These are phyloP conservation scores for Anguilla rostrata DNA, from an alignment of 2,113 vertebrate genomes.

Conservation along the genomic window DNA sequence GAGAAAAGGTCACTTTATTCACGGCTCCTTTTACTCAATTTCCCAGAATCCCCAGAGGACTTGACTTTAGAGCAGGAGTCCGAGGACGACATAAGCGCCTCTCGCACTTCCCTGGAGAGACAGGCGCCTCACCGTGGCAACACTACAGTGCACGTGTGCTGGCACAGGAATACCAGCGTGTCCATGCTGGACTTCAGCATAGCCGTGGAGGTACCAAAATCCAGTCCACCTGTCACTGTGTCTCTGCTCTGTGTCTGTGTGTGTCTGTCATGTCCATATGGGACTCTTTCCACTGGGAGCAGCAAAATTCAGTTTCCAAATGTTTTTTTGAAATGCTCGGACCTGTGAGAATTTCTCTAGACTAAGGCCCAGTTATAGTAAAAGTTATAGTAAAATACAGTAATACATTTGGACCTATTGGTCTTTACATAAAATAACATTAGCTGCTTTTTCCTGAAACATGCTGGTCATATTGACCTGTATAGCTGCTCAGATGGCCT, in stretches of 20 bases:
- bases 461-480: no score
- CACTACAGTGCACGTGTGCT: constrained; percentile 98
- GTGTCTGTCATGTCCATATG: constrained; percentile 1
- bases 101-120: constrained; percentile 83
- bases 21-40: constrained; percentile 51
- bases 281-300: background rate
- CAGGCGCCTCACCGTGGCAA: constrained; percentile 91
- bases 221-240: constrained; percentile 39
- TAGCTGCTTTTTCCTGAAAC: no score
- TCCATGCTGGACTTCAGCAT: constrained; percentile 98
- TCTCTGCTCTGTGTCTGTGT: constrained; percentile 10
- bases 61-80: constrained; percentile 87
- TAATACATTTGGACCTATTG: no score
- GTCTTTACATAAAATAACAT: no score
- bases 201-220: constrained; percentile 89
- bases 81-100: constrained; percentile 87
- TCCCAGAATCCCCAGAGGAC: constrained; percentile 88
- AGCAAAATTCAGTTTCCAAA: background rate
- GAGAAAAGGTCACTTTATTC: background rate
- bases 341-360: background rate
- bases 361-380: no score
- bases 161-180: constrained; percentile 98
- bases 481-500: no score
- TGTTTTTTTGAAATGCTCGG: background rate
- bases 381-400: no score